These are phyloP conservation scores for Acipenser oxyrinchus DNA, from an alignment of 2,797 vertebrate genomes.

Conservation along the genomic window DNA sequence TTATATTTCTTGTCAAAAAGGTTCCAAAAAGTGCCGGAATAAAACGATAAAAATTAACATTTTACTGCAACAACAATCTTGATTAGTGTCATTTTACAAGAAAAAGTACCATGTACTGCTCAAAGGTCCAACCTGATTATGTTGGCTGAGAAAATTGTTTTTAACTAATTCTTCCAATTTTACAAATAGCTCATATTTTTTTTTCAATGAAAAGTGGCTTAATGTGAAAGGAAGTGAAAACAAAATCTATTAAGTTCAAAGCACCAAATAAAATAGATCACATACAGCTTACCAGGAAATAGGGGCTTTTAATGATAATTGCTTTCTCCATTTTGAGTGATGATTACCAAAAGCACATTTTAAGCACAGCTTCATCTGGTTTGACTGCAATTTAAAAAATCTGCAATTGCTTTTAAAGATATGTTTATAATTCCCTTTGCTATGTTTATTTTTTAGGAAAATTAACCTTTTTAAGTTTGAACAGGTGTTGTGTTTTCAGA, in stretches of 20 bases:
- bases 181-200: conserved; percentile 6
- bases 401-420: not conserved
- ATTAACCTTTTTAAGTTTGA: no score
- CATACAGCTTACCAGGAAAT: not conserved
- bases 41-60: no score
- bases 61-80: no score
- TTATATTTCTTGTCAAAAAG: no score
- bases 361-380: not conserved
- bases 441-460: not conserved
- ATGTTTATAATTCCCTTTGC: not conserved
- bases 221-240: not conserved
- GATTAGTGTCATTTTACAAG: no score
- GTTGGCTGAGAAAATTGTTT: no score
- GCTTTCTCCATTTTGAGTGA: not conserved
- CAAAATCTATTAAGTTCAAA: conserved; percentile 2
- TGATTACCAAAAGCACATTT: not conserved
- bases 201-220: not conserved
- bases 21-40: no score
- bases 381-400: not conserved
- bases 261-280: not conserved
- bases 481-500: no score
- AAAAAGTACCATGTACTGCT: no score
- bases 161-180: no score
- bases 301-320: not conserved
- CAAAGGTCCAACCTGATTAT: no score